Evolutionary conservation across 2,888 invertebrate genomes (phyloP).

Genomic region (Drosophila borborema): DNA sequence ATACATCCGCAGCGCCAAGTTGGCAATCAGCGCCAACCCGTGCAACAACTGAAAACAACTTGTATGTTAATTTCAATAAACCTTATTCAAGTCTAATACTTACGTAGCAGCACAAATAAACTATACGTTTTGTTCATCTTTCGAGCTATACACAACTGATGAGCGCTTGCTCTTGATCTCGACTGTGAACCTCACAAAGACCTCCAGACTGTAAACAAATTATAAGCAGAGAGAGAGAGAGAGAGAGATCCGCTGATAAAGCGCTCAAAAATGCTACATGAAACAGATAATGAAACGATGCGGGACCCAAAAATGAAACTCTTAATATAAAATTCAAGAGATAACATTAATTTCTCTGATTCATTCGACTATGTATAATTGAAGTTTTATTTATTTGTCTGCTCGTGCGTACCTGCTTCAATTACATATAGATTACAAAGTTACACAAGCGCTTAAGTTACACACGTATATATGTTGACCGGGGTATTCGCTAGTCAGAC

Average conservation of each 20-base stretch:
- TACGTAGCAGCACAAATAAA: constrained; percentile 2
- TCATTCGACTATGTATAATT: not conserved
- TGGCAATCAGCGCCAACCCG: constrained; percentile 36
- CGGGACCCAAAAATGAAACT: not conserved
- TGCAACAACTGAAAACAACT: constrained; percentile 24
- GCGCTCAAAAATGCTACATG: not conserved
- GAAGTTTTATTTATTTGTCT: not conserved
- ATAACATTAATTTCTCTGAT: not conserved
- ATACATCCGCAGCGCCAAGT: constrained; percentile 8
- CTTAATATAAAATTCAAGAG: not conserved
- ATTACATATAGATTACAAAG: not conserved
- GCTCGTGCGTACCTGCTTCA: not conserved
- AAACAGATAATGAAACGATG: not conserved
- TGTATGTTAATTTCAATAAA: constrained; percentile 8
- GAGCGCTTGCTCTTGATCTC: constrained; percentile 7
- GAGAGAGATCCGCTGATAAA: not conserved
- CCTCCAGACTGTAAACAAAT: not conserved
- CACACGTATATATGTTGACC: not conserved
- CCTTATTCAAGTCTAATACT: constrained; percentile 14
- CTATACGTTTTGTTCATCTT: constrained; percentile 30
- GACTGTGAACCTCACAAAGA: not conserved
- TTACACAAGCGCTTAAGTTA: not conserved
- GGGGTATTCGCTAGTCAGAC: not conserved
- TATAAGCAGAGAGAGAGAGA: not conserved
- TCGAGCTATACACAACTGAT: constrained; percentile 24